Evolutionary conservation across 2,797 vertebrate genomes (phyloP).

Genomic region (Onychomys arenicola): DNA sequence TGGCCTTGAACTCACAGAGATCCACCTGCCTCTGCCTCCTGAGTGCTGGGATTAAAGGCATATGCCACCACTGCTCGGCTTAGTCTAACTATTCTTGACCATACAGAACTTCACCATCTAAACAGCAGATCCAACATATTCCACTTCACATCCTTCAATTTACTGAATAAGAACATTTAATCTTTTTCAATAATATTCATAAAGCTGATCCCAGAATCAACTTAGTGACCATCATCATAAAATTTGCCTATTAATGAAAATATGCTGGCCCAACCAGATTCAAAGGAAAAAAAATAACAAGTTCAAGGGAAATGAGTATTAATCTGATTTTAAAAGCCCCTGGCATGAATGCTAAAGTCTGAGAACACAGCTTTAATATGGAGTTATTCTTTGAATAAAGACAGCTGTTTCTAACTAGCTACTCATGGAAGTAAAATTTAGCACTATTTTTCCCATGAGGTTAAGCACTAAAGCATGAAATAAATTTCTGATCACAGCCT

Average conservation of each 20-base stretch:
- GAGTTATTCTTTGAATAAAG: not conserved
- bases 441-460: conserved; percentile 28
- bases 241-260: conserved; percentile 27
- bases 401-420: conserved; percentile 49
- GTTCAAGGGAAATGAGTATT: not conserved
- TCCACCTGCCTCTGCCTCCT: too few relatives aligned
- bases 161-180: not conserved
- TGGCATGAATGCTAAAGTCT: not conserved
- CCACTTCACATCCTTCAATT: not conserved
- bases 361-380: not conserved
- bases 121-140: not conserved
- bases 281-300: not conserved
- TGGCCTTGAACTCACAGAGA: too few relatives aligned
- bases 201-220: not conserved
- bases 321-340: not conserved
- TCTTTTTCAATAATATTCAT: not conserved
- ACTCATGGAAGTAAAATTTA: conserved; percentile 19
- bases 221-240: not conserved
- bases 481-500: conserved; percentile 47
- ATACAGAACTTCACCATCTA: conserved; percentile 17
- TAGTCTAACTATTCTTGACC: not conserved
- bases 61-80: too few relatives aligned
- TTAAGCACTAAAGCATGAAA: conserved; percentile 54
- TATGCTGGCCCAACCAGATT: not conserved
- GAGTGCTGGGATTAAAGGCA: too few relatives aligned